phyloP scores from a whole-genome alignment of 2,888 invertebrate species.

The Amphipyra tragopoginis region DNA sequence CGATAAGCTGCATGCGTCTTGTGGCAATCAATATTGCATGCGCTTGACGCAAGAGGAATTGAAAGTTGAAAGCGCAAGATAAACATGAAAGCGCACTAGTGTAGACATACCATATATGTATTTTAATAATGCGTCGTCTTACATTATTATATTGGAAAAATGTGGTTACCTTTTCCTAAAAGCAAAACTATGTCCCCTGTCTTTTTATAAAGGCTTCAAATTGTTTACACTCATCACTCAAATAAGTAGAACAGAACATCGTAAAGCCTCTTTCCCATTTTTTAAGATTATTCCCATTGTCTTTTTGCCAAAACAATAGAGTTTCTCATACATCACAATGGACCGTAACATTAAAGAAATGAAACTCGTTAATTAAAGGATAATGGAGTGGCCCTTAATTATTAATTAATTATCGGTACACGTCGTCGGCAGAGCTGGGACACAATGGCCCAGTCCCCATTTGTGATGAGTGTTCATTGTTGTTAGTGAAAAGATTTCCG shows the following conservation, averaged over 20 bases:
- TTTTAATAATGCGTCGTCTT: no score
- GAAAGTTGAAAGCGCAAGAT: no score
- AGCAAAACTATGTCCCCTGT: not conserved
- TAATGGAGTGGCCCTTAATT: constrained; percentile 73
- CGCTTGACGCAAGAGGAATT: no score
- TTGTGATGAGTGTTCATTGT: constrained; percentile 68
- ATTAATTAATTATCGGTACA: constrained; percentile 75
- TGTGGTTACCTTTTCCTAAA: no score
- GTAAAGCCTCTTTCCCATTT: constrained; percentile 21
- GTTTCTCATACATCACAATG: constrained; percentile 50
- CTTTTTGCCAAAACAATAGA: constrained; percentile 34
- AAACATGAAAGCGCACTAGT: no score
- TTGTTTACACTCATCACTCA: constrained; percentile 22
- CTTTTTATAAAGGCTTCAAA: not conserved
- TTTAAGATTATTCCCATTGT: constrained; percentile 35
- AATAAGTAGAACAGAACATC: constrained; percentile 3
- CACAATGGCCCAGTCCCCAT: constrained; percentile 64
- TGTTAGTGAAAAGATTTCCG: constrained; percentile 62
- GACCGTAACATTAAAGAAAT: constrained; percentile 58
- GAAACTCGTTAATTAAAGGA: constrained; percentile 65
- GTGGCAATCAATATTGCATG: no score
- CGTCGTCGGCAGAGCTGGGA: constrained; percentile 66
- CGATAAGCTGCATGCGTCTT: no score
- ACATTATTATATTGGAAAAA: no score
- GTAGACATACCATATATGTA: no score